These are phyloP conservation scores for Varanus komodoensis DNA, from an alignment of 2,113 vertebrate genomes.

Conservation along the genomic window DNA sequence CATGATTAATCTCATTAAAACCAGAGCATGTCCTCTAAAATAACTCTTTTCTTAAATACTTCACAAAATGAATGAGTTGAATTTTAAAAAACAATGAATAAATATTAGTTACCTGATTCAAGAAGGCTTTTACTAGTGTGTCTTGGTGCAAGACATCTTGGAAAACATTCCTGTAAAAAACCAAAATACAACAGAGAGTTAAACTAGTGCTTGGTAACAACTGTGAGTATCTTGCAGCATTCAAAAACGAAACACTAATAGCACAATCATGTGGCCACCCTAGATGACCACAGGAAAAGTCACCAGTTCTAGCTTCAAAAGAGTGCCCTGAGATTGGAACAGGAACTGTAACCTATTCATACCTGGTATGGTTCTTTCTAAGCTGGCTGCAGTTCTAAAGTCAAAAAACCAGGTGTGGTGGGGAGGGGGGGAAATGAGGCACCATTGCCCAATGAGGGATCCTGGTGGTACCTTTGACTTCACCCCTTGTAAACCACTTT, in stretches of 20 bases:
- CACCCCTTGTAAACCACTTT: too few species aligned
- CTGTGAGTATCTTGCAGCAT: neutral
- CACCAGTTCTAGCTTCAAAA: too few species aligned
- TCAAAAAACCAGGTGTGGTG: too few species aligned
- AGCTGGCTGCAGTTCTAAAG: too few species aligned
- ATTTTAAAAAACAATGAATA: neutral
- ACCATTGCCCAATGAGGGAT: too few species aligned
- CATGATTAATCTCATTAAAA: neutral
- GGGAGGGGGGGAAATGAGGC: too few species aligned
- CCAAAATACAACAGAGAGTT: neutral
- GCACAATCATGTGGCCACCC: too few species aligned
- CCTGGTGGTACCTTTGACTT: too few species aligned
- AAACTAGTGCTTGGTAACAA: neutral
- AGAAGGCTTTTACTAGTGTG: slow-evolving; percentile 92
- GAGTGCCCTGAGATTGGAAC: too few species aligned
- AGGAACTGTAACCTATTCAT: too few species aligned
- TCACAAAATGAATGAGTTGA: neutral
- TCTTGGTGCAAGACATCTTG: slow-evolving; percentile 95
- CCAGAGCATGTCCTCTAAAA: neutral
- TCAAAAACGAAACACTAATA: neutral
- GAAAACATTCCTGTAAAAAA: slow-evolving; percentile 89
- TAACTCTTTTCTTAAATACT: neutral
- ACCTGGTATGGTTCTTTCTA: too few species aligned
- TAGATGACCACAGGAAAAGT: too few species aligned
- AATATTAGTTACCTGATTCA: slow-evolving; percentile 88